A percentile compares a stretch with the other conserved stretches of the same genome.
These are phyloP conservation scores for Prietella phreatophila DNA, from an alignment of 2,113 vertebrate genomes.

Conservation along the genomic window DNA sequence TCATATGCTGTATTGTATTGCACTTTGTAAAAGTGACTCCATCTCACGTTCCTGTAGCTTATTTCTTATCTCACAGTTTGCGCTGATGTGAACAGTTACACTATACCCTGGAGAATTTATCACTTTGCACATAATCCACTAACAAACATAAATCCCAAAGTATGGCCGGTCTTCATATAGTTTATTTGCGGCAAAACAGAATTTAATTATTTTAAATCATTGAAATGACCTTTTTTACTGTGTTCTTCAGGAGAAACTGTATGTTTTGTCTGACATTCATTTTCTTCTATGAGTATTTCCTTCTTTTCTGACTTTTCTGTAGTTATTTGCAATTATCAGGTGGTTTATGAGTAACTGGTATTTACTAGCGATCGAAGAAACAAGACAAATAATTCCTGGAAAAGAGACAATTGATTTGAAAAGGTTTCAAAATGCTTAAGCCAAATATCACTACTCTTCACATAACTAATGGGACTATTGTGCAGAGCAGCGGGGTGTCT, in stretches of 20 bases:
- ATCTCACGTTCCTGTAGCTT: neutral
- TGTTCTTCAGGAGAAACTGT: constrained; percentile 18
- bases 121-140: neutral
- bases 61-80: neutral
- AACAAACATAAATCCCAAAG: constrained; percentile 8
- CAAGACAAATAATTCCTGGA: constrained; percentile 51
- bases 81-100: neutral
- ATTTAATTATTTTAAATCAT: neutral
- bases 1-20: constrained; percentile 27
- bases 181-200: constrained; percentile 8
- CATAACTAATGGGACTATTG: constrained; percentile 42
- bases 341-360: constrained; percentile 49
- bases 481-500: constrained; percentile 26
- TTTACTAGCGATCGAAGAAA: constrained; percentile 51
- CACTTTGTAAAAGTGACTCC: neutral
- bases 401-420: constrained; percentile 47
- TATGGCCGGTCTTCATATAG: neutral
- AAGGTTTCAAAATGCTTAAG: constrained; percentile 26
- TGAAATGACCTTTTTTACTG: neutral
- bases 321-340: constrained; percentile 39
- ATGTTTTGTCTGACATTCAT: neutral
- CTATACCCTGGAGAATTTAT: neutral
- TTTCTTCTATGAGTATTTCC: neutral
- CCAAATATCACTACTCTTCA: constrained; percentile 45
- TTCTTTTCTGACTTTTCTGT: constrained; percentile 33